phyloP scores from a whole-genome alignment of 2,113 vertebrate genomes.

The Progne subis region DNA sequence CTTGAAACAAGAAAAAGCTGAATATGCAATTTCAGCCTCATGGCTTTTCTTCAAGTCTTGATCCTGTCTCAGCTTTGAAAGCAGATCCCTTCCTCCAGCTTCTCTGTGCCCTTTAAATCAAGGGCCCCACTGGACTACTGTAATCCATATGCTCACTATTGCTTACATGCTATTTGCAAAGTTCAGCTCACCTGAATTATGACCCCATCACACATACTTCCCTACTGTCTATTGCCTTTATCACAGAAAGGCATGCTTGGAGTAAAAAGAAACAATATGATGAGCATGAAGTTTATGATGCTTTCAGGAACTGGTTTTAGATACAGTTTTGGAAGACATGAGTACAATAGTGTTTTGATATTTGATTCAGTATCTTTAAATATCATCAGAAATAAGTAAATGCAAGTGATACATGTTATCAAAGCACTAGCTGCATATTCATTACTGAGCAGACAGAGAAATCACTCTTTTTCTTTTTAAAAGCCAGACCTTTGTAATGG shows the following conservation, averaged over 20 bases:
- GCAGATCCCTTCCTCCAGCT: constrained; percentile 18
- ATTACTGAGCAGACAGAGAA: neutral
- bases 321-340: neutral
- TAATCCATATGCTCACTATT: constrained; percentile 56
- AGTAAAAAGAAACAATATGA: neutral
- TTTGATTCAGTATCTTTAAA: neutral
- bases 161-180: neutral
- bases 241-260: neutral
- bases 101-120: constrained; percentile 46
- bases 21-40: neutral
- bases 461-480: neutral
- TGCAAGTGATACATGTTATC: neutral
- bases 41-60: constrained; percentile 11
- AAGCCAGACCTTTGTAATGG: neutral
- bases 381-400: neutral
- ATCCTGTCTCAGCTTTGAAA: constrained; percentile 35
- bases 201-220: neutral
- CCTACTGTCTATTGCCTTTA: neutral
- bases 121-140: constrained; percentile 25
- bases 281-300: neutral
- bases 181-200: constrained; percentile 31
- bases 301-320: neutral
- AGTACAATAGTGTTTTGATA: neutral
- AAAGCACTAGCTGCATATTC: neutral
- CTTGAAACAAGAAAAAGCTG: neutral